A percentile compares a stretch with the other conserved stretches of the same genome.
Conservation (phyloP, 1,140 invertebrate species). For the Aphelinus certus region DNA sequence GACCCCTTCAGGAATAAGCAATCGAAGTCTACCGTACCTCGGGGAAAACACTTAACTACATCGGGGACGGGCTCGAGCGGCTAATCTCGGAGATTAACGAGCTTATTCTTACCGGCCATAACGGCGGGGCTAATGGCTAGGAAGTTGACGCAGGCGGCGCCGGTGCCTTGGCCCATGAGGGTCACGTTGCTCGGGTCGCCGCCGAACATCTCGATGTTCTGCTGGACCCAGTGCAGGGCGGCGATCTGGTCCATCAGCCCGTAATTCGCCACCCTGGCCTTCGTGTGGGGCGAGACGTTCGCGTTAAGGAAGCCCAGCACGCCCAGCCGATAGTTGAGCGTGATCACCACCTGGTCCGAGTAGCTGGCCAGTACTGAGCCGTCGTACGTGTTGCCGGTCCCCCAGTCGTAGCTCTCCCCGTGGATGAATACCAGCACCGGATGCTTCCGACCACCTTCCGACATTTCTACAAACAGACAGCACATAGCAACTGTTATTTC, state of each 20-base stretch:
- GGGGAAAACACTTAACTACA: neutral
- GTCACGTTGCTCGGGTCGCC: constrained; percentile 90
- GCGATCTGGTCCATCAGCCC: constrained; percentile 94
- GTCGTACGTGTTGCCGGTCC: constrained; percentile 94
- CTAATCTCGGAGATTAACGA: neutral
- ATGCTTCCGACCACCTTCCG: constrained; percentile 71
- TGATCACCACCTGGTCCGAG: constrained; percentile 91
- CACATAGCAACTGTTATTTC: too few species aligned
- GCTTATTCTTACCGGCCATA: constrained; percentile 75
- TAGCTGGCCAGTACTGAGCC: constrained; percentile 91
- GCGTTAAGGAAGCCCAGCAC: constrained; percentile 91
- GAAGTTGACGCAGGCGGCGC: constrained; percentile 94
- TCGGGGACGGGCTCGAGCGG: too few species aligned
- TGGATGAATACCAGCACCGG: constrained; percentile 94
- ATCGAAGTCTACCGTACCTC: neutral
- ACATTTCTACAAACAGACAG: constrained; percentile 48
- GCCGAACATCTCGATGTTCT: constrained; percentile 90
- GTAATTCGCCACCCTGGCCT: constrained; percentile 89
- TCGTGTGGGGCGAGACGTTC: constrained; percentile 80
- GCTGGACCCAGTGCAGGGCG: constrained; percentile 89
- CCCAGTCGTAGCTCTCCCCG: constrained; percentile 94
- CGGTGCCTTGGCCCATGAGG: constrained; percentile 91
- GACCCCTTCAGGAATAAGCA: constrained; percentile 5
- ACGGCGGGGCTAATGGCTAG: constrained; percentile 94
- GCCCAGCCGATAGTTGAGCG: constrained; percentile 95